phyloP scores from a whole-genome alignment of 2,888 invertebrate genomes.

The Plebejus melissa region DNA sequence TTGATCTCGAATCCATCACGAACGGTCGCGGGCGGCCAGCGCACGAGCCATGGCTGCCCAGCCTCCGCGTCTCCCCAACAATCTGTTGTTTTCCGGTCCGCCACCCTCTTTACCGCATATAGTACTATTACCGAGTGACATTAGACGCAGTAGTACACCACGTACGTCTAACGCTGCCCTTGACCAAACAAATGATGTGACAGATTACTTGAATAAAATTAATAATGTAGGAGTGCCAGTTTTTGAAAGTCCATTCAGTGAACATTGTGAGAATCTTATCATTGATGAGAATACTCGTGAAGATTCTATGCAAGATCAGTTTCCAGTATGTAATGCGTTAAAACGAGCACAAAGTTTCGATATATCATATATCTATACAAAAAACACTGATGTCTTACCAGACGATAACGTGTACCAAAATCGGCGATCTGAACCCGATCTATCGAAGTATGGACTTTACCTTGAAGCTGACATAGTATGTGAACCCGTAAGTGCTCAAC shows the following conservation, averaged over 20 bases:
- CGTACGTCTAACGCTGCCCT: constrained; percentile 45
- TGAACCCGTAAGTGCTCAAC: constrained; percentile 54
- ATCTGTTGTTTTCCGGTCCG: constrained; percentile 72
- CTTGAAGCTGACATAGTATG: constrained; percentile 64
- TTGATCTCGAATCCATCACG: constrained; percentile 48
- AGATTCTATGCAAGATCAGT: constrained; percentile 43
- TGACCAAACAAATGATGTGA: constrained; percentile 55
- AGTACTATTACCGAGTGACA: constrained; percentile 70
- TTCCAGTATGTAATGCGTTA: constrained; percentile 51
- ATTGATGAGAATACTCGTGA: constrained; percentile 43
- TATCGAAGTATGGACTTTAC: constrained; percentile 65
- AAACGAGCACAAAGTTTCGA: constrained; percentile 71
- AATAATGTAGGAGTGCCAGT: constrained; percentile 73
- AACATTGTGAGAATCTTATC: constrained; percentile 48
- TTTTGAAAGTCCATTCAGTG: constrained; percentile 52
- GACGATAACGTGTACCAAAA: constrained; percentile 50
- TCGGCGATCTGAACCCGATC: constrained; percentile 69
- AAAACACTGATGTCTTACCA: constrained; percentile 48
- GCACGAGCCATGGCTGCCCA: constrained; percentile 70
- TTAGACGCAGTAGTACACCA: constrained; percentile 41
- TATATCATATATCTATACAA: constrained; percentile 60
- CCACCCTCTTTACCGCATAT: constrained; percentile 72
- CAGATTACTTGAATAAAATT: constrained; percentile 62
- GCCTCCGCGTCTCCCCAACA: constrained; percentile 72
- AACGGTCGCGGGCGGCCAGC: constrained; percentile 65